Percentiles rank a stretch among this genome's conserved stretches.
These are phyloP conservation scores for Haliaeetus leucogaster DNA, from an alignment of 2,113 vertebrate genomes.

Conservation along the genomic window DNA sequence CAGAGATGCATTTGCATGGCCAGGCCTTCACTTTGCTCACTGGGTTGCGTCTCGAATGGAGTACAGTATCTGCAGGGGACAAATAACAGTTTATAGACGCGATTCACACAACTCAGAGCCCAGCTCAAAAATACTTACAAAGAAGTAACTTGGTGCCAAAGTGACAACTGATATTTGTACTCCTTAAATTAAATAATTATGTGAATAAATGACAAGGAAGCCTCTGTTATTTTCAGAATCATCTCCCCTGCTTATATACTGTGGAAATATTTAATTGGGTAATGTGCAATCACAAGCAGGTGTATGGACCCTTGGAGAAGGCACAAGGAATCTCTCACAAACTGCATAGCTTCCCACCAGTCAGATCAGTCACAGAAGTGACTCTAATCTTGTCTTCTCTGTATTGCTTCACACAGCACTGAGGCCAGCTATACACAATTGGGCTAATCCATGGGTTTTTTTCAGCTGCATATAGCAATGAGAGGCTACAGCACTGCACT, in stretches of 20 bases:
- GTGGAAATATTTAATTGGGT: not conserved
- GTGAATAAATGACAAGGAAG: not conserved
- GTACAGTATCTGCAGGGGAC: not conserved
- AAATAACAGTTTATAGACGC: not conserved
- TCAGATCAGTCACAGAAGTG: not conserved
- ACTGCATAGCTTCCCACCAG: not conserved
- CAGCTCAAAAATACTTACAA: not conserved
- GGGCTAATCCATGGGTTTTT: not conserved
- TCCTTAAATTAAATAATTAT: not conserved
- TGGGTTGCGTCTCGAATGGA: not conserved
- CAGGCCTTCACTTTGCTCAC: not conserved
- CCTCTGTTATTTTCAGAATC: not conserved
- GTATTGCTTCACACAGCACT: not conserved
- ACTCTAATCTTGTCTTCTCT: not conserved
- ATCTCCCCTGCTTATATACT: not conserved
- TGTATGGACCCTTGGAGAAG: not conserved
- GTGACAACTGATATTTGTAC: not conserved
- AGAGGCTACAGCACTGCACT: not conserved
- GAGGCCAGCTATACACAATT: accelerated
- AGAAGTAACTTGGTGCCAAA: not conserved
- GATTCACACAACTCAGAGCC: not conserved
- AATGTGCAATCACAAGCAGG: not conserved
- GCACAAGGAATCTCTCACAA: not conserved
- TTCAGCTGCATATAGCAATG: accelerated
- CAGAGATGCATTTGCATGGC: not conserved